Conservation (phyloP, 2,888 invertebrate species). For the Gibbula magus region DNA sequence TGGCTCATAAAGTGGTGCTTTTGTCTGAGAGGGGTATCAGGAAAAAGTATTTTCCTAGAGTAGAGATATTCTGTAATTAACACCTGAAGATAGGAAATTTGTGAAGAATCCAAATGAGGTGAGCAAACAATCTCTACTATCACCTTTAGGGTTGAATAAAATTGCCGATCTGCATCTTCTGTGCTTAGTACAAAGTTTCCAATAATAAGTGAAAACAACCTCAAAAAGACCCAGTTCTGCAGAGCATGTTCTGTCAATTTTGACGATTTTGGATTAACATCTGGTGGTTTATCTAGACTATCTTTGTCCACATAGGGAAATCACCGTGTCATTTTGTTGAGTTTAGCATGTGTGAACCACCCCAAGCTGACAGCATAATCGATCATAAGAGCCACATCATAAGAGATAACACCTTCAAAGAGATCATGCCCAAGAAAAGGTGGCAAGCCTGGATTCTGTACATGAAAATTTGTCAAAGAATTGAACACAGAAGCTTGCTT, state of each 20-base stretch:
- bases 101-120: background rate
- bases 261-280: background rate
- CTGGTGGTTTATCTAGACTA: constrained; percentile 31
- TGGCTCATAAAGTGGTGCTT: constrained; percentile 42
- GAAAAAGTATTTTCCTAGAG: constrained; percentile 22
- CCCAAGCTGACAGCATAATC: constrained; percentile 25
- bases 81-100: constrained; percentile 26
- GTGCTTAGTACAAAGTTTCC: constrained; percentile 12
- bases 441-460: too few relatives aligned
- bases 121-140: constrained; percentile 33
- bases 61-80: constrained; percentile 24
- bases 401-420: too few relatives aligned
- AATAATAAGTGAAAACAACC: constrained; percentile 29
- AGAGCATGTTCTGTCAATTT: constrained; percentile 36
- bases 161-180: constrained; percentile 28
- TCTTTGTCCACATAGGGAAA: background rate
- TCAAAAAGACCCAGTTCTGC: constrained; percentile 38
- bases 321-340: constrained; percentile 12
- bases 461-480: too few relatives aligned
- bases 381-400: constrained; percentile 34
- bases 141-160: constrained; percentile 28
- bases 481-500: too few relatives aligned
- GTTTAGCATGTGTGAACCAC: constrained; percentile 23
- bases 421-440: too few relatives aligned
- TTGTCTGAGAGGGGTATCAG: constrained; percentile 20